Evolutionary conservation across 1,140 invertebrate species (phyloP).

Genomic region (Cephus cinctus): DNA sequence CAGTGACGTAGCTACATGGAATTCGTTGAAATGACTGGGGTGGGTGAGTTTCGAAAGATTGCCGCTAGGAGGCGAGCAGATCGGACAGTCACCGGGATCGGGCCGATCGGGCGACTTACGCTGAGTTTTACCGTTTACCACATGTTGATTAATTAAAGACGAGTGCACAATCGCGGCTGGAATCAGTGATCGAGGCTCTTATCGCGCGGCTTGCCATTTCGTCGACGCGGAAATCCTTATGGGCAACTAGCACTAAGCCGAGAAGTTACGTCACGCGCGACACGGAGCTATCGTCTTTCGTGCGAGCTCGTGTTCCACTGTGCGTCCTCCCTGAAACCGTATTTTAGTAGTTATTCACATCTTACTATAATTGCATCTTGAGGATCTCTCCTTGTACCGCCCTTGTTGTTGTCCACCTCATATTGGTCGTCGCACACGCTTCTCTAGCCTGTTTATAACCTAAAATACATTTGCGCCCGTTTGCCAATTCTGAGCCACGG

Average conservation of each 20-base stretch:
- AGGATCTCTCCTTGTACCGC: too few species aligned
- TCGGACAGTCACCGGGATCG: constrained; percentile 38
- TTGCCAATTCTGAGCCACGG: too few species aligned
- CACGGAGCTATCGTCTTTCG: constrained; percentile 5
- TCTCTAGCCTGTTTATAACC: too few species aligned
- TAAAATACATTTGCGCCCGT: too few species aligned
- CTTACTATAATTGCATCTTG: too few species aligned
- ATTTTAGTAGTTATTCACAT: too few species aligned
- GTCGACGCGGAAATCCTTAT: constrained; percentile 12
- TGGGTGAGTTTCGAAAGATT: too few species aligned
- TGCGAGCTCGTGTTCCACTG: background rate
- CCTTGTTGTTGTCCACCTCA: too few species aligned
- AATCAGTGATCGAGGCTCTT: constrained; percentile 17
- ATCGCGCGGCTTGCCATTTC: constrained; percentile 7
- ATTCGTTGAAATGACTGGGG: too few species aligned
- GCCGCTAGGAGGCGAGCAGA: constrained; percentile 29
- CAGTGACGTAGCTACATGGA: too few species aligned
- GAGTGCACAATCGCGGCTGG: constrained; percentile 14
- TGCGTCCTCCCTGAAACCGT: background rate
- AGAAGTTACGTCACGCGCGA: constrained; percentile 32
- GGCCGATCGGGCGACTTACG: constrained; percentile 36
- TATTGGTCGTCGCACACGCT: too few species aligned
- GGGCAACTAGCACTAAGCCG: background rate
- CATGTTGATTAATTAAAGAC: constrained; percentile 41
- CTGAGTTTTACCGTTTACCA: constrained; percentile 36